Percentiles rank a stretch among this genome's conserved stretches.
These are phyloP conservation scores for Agrochola litura DNA, from an alignment of 2,888 invertebrate species.

Conservation along the genomic window DNA sequence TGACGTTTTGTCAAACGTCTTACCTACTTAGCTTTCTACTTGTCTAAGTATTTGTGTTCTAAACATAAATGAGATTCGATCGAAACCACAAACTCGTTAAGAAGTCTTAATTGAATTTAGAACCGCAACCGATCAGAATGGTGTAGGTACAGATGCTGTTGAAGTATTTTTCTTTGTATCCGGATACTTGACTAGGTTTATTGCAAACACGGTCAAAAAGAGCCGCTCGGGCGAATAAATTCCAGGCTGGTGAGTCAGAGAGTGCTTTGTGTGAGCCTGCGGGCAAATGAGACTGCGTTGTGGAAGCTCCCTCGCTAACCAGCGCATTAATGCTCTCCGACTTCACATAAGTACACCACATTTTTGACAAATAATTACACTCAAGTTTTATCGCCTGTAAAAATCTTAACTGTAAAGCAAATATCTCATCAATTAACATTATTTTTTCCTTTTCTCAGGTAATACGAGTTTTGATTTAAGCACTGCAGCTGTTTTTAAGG, in stretches of 20 bases:
- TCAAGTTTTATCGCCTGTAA: conserved; percentile 5
- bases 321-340: conserved; percentile 30
- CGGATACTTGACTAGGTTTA: conserved; percentile 56
- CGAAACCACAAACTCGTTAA: conserved; percentile 36
- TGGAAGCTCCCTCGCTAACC: conserved; percentile 31
- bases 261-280: conserved; percentile 65
- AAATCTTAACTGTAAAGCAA: conserved; percentile 11
- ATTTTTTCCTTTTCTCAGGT: conserved; percentile 57
- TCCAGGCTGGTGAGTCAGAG: conserved; percentile 67
- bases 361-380: conserved; percentile 28
- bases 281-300: conserved; percentile 62
- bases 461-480: conserved; percentile 49
- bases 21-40: conserved; percentile 74
- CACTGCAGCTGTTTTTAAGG: conserved; percentile 33
- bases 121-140: conserved; percentile 22
- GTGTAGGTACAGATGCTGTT: conserved; percentile 11
- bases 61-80: conserved; percentile 61
- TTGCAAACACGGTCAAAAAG: conserved; percentile 67
- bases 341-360: conserved; percentile 32
- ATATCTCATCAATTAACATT: conserved; percentile 7
- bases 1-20: conserved; percentile 81
- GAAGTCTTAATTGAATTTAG: conserved; percentile 46
- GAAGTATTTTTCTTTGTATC: conserved; percentile 12
- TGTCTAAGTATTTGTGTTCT: conserved; percentile 72
- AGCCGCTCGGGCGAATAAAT: conserved; percentile 64